Evolutionary conservation across 2,797 vertebrate genomes (phyloP), one percentile per base, ranked within the genome.

Genomic region (Lagodon rhomboides): DNA sequence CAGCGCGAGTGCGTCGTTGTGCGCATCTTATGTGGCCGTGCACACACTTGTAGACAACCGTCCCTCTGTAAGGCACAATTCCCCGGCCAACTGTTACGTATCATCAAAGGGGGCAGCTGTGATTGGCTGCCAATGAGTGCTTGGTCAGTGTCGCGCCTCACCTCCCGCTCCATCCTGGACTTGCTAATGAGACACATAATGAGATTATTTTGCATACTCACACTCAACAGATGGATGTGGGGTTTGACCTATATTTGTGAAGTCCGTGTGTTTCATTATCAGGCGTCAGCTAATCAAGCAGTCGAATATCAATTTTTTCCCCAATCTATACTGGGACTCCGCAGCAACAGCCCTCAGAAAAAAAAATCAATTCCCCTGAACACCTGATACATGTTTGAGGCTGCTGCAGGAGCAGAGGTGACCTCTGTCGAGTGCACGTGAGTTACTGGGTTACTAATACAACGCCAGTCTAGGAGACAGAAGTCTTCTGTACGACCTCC

Each of bases 281-380:
- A 20, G 17, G 2, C 22, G 55, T 70, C 54, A n/a, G 44, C 17
- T 59, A 38, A 62, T 27, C 10, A 25, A 30, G 9, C 59, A 58
- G 50, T 49, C 60, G 12, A 58, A 55, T 44, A 27, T 9, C 25
- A 34, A n/a, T 80, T 43, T 68, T 68, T 44, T n/a, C 59, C 11
- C 59, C 11, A 41, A 51, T 60, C 47, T n/a, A 5, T 58, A 53
- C 55, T 17, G 5, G 16, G 10, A 44, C 25, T 60, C n/a, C 60
- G 43, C 34, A 55, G 27, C 50, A 54, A 3, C 46, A 22, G 38
- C 55, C 47, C 17, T n/a, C 54, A 64, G 38, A 38, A 38, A 22
- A 65, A 76, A 79, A 9, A 38, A 88, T 85, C 78, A 46, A 84
- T 88, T 68, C 22, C 27, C 16, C 53, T 34, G 54, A 65, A 68